Evolutionary conservation across 2,888 invertebrate genomes (phyloP).

Genomic region (Branchipolynoe longqiensis): DNA sequence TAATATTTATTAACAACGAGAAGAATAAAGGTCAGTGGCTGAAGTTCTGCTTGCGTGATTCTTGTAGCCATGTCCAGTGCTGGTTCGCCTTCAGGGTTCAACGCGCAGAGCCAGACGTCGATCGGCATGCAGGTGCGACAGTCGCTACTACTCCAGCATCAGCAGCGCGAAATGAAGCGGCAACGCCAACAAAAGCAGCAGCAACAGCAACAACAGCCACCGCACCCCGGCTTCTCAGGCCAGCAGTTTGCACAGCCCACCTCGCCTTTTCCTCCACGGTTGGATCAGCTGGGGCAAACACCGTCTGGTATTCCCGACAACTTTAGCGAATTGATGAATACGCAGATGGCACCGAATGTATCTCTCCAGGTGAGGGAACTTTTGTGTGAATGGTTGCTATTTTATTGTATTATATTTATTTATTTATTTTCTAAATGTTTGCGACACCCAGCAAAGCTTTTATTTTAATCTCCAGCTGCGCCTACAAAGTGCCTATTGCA

Average conservation of each 20-base stretch:
- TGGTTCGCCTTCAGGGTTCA: neutral
- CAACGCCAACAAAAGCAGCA: conserved; percentile 67
- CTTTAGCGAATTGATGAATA: conserved; percentile 92
- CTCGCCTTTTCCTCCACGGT: conserved; percentile 17
- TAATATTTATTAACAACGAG: too few species aligned
- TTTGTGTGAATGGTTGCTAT: too few species aligned
- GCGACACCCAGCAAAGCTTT: too few species aligned
- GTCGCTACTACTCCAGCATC: conserved; percentile 80
- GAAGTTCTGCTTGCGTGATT: too few species aligned
- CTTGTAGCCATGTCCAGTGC: conserved; percentile 21
- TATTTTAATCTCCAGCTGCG: too few species aligned
- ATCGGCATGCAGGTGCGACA: conserved; percentile 76
- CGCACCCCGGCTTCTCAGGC: conserved; percentile 64
- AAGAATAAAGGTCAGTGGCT: too few species aligned
- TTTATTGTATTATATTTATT: too few species aligned
- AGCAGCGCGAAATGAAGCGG: conserved; percentile 68
- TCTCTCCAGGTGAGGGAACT: conserved; percentile 86
- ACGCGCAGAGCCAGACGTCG: conserved; percentile 59
- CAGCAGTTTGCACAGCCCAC: conserved; percentile 27
- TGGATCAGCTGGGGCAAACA: conserved; percentile 3
- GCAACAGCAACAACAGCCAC: conserved; percentile 82
- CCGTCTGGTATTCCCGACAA: conserved; percentile 83
- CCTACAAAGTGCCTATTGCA: too few species aligned
- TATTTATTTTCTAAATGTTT: too few species aligned
- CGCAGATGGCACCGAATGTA: conserved; percentile 94